Evolutionary conservation across 2,113 vertebrate species (phyloP).

Genomic region (Mohoua ochrocephala): DNA sequence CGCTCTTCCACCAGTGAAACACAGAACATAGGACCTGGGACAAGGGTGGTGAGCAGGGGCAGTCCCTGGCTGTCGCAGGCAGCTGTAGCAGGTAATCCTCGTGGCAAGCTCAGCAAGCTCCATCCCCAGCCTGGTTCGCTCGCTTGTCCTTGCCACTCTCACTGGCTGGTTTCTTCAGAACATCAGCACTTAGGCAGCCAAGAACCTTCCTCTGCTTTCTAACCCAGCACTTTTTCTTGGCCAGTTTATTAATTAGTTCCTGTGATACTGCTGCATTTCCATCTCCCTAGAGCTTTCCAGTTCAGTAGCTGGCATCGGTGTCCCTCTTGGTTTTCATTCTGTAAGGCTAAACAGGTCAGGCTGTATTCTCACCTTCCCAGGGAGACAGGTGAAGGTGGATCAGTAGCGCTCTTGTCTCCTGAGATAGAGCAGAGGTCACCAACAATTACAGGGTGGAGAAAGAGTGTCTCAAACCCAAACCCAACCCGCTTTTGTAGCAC

Average conservation of each 20-base stretch:
- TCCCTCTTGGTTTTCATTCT: background rate
- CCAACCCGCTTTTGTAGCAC: background rate
- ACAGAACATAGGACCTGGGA: background rate
- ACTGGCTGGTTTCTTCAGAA: background rate
- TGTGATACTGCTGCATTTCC: background rate
- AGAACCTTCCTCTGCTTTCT: background rate
- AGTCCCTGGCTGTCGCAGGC: background rate
- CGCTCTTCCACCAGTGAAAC: background rate
- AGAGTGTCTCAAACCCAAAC: background rate
- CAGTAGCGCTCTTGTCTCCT: background rate
- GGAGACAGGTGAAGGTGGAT: background rate
- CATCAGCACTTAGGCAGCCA: background rate
- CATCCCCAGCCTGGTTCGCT: background rate
- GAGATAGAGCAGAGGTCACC: background rate
- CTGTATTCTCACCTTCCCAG: background rate
- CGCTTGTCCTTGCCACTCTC: background rate
- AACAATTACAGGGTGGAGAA: background rate
- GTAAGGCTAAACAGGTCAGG: background rate
- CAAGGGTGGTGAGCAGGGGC: background rate
- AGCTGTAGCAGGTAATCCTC: background rate
- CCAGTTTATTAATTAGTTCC: background rate
- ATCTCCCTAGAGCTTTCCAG: background rate
- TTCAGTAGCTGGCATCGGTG: background rate
- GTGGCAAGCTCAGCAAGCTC: background rate
- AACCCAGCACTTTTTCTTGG: background rate